Conservation (phyloP, 2,797 vertebrate species). For the Crypturellus tataupa region DNA sequence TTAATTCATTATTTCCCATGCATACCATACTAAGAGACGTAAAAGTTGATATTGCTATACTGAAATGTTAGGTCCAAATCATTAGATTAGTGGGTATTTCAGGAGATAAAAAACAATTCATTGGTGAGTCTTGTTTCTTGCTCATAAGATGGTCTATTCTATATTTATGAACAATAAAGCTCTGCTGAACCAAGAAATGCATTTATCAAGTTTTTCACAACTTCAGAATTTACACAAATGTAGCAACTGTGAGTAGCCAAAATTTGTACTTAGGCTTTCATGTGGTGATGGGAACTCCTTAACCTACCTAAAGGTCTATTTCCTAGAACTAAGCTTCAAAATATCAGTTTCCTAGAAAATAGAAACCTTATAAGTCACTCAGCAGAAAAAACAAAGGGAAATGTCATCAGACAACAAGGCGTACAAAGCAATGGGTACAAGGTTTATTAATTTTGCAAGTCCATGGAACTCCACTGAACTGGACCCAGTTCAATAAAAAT, state of each 20-base stretch:
- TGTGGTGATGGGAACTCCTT: background rate
- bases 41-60: conserved; percentile 31
- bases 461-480: background rate
- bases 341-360: background rate
- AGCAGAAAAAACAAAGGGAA: background rate
- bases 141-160: background rate
- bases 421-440: background rate
- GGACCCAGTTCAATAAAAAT: background rate
- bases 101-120: background rate
- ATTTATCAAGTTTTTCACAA: background rate
- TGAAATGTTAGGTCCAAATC: conserved; percentile 37
- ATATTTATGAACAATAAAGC: conserved; percentile 12
- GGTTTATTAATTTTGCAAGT: background rate
- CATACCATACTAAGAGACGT: conserved; percentile 23
- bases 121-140: background rate
- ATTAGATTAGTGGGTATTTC: background rate
- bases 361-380: background rate
- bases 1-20: conserved; percentile 57
- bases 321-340: background rate
- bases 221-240: background rate
- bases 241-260: background rate
- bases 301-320: background rate
- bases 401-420: background rate
- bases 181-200: background rate
- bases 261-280: background rate